Base-by-base conservation (phyloP, 1,140 invertebrate species). In the Paramacrobiotus metropolitanus region DNA sequence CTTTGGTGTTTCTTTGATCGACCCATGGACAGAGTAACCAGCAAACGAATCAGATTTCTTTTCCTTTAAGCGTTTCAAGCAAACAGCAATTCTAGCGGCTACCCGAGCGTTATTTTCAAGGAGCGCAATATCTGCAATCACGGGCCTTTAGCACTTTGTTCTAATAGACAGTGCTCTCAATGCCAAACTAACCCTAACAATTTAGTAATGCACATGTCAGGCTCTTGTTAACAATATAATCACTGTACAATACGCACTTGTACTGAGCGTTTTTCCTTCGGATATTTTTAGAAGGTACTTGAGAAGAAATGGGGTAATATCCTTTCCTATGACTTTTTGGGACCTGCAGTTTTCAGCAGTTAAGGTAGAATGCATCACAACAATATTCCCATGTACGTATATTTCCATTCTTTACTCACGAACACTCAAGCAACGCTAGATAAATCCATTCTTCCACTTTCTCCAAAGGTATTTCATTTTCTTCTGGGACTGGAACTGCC, bases 281-380 rank as follows among this genome's bases (percentile, higher is more conserved):
- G 90, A 94, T 2, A 86, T 75, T 68, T 82, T 73, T 61, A 81
- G 79, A 9, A 97, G 81, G 68, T 80, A 75, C 20, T 79, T 73
- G 20, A 97, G 73, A 20, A 98, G 74, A 73, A 85, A 97, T 1
- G 94, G 94, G 0, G 93, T 97, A 4, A 96, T 81, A 67, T 86
- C 79, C 73, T 91, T 92, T 1, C 91, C 91, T 20, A 64, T 68
- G 28, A 95, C 78, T n/a, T 77, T 76, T 63, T 75, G 72, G 2
- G 70, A 63, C 55, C 79, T 74, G 18, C 34, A 1, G 24, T 1
- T 65, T 44, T 48, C 30, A n/a, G 34, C 65, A 34, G 29, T 21
- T 44, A 44, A 21, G 2, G 15, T 44, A 63, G 44, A 2, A 62
- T n/a, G n/a, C 29, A 4, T 34, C 45, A 29, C 31, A 29, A 61